Base-by-base conservation (phyloP, 2,888 invertebrate species). In the Coenonympha arcania region DNA sequence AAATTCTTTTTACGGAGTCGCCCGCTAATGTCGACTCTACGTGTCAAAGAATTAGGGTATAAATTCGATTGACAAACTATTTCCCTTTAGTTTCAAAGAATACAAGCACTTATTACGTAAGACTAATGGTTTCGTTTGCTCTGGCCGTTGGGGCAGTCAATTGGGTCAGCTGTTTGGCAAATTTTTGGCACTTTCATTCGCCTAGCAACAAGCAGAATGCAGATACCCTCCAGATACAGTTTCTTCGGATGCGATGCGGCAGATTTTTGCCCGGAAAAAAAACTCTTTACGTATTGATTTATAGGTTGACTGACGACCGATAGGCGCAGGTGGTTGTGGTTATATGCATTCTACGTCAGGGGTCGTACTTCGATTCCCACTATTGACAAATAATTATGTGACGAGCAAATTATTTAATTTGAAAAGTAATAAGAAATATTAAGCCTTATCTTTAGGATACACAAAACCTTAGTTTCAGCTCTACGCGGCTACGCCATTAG, bases 111-210 rank as follows among this genome's bases (percentile, higher is more conserved):
- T 41, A 41, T 41, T 30, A 2, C 2, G n/a, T 6, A 11, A 0
- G 6, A 1, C 6, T 6, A 18, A 30, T 30, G 18, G 28, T 30
- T 28, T 11, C 8, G 8, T 41, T 41, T 30, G 18, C 4, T 11
- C 4, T 41, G 28, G 11, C 39, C 30, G 33, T 30, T 41, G 26
- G 24, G 52, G 56, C 53, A 30, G n/a, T 20, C 24, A 39, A 48
- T 39, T 69, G 57, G 68, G 66, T 66, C 68, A 49, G 58, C 42
- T 55, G 30, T 42, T 52, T 59, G 33, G 48, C 49, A 55, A 55
- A 56, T 59, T 60, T 66, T 67, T 67, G 65, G 68, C 67, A 66
- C 55, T 59, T 49, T 49, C n/a, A n/a, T 40, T 61, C 45, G 59
- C 59, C 16, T 63, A 51, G 69, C 53, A 63, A 69, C 69, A 59